These are phyloP conservation scores for Caenorhabditis becei DNA, from an alignment of 2,888 invertebrate genomes.

Conservation along the genomic window DNA sequence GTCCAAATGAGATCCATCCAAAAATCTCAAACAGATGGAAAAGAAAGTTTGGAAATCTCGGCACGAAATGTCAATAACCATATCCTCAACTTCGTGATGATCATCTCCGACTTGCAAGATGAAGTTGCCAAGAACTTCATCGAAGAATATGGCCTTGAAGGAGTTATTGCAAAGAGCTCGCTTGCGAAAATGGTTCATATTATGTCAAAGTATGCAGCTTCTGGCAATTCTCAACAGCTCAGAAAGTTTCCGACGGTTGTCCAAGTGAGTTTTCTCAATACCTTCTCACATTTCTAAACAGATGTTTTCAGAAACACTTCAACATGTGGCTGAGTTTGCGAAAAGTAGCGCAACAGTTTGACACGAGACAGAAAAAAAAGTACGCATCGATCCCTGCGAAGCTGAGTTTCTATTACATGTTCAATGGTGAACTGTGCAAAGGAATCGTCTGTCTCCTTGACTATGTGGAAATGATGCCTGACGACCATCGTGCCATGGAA, in stretches of 20 bases:
- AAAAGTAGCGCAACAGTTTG: conserved; percentile 12
- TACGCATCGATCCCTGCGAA: conserved; percentile 23
- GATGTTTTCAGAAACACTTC: conserved; percentile 17
- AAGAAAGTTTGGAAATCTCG: background rate
- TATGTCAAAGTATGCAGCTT: conserved; percentile 36
- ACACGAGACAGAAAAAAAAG: background rate
- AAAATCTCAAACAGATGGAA: too few species aligned
- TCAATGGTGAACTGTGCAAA: conserved; percentile 44
- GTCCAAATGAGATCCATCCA: too few species aligned
- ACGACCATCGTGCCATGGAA: conserved; percentile 35
- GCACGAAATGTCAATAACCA: background rate
- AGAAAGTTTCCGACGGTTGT: conserved; percentile 7
- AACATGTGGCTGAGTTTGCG: conserved; percentile 22
- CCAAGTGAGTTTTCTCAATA: background rate
- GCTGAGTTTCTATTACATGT: conserved; percentile 31
- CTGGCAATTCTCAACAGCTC: conserved; percentile 5
- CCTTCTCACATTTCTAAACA: background rate
- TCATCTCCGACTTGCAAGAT: conserved; percentile 20
- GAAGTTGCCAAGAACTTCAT: conserved; percentile 30
- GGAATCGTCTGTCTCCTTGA: conserved; percentile 49
- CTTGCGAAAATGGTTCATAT: conserved; percentile 34
- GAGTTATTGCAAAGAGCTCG: conserved; percentile 27
- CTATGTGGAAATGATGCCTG: conserved; percentile 34
- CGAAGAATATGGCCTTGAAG: conserved; percentile 24
- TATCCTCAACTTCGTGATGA: background rate